A percentile compares a stretch with the other conserved stretches of the same genome.
phyloP scores from a whole-genome alignment of 2,888 invertebrate genomes.

The Euphydryas editha region DNA sequence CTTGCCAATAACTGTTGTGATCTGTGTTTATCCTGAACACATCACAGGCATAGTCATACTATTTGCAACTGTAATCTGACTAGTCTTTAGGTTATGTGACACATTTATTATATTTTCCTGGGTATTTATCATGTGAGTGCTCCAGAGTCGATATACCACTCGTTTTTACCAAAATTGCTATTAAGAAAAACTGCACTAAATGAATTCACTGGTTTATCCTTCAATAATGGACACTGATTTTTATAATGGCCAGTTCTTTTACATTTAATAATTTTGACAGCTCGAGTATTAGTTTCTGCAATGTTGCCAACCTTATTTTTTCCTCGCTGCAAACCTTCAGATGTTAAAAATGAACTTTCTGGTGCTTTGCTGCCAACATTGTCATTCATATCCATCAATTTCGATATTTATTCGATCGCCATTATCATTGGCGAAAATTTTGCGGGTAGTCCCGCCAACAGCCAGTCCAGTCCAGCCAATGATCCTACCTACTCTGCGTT shows the following conservation, averaged over 20 bases:
- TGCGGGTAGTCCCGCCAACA: conserved; percentile 43
- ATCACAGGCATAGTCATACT: too few relatives aligned
- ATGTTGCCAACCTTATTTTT: conserved; percentile 13
- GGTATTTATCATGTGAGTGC: conserved; percentile 24
- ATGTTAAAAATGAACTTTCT: background rate
- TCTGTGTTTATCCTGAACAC: too few relatives aligned
- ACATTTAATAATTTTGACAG: too few relatives aligned
- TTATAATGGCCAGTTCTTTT: too few relatives aligned
- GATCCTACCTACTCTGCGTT: conserved; percentile 43
- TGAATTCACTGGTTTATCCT: background rate
- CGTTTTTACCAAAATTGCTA: background rate
- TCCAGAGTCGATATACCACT: conserved; percentile 21
- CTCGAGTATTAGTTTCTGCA: too few relatives aligned
- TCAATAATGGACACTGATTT: background rate
- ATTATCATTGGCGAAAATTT: too few relatives aligned
- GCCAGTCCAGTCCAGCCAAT: too few relatives aligned
- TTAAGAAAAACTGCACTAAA: background rate
- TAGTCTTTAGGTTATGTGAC: too few relatives aligned
- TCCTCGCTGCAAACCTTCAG: too few relatives aligned
- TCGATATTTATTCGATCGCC: conserved; percentile 38
- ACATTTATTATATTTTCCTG: background rate
- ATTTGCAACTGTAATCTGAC: too few relatives aligned
- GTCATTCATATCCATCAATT: conserved; percentile 4
- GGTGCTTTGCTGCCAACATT: conserved; percentile 6
- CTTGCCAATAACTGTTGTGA: too few relatives aligned